Conservation (phyloP, 1,140 invertebrate genomes). For the Whitmania pigra region DNA sequence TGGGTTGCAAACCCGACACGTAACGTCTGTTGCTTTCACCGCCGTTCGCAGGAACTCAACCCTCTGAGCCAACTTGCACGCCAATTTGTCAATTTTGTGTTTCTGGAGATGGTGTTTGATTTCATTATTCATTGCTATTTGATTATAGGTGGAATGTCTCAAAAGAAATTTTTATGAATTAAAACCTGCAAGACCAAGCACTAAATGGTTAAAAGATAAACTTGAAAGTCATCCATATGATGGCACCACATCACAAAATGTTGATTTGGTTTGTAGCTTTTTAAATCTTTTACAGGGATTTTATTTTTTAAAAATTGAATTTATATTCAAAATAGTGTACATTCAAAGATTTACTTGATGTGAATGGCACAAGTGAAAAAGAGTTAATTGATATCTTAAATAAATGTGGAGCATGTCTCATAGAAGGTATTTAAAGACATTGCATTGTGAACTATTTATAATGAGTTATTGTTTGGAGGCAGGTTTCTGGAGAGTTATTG, state of each 20-base stretch:
- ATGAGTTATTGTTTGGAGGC: not conserved
- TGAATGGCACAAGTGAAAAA: not conserved
- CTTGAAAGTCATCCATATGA: not conserved
- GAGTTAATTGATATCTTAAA: not conserved
- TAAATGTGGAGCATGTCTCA: not conserved
- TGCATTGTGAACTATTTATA: not conserved
- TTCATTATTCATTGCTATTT: not conserved
- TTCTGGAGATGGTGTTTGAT: not conserved
- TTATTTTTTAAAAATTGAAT: not conserved
- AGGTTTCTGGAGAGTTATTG: constrained; percentile 5
- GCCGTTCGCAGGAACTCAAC: too few species aligned
- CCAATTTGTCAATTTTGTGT: not conserved
- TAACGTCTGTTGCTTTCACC: too few species aligned
- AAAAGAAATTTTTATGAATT: constrained; percentile 10
- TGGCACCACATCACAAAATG: not conserved
- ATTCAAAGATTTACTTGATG: constrained; percentile 5
- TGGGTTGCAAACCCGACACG: too few species aligned
- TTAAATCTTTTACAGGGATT: not conserved
- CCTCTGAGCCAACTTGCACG: too few species aligned
- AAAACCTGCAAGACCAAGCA: not conserved
- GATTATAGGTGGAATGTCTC: not conserved
- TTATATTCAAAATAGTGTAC: not conserved
- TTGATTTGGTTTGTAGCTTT: constrained; percentile 3
- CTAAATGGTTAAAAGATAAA: not conserved
- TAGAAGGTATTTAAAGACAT: not conserved